A percentile compares a stretch with the other conserved stretches of the same genome.
These are phyloP conservation scores for Protobothrops flavoviridis DNA, from an alignment of 2,113 vertebrate genomes.

Conservation along the genomic window DNA sequence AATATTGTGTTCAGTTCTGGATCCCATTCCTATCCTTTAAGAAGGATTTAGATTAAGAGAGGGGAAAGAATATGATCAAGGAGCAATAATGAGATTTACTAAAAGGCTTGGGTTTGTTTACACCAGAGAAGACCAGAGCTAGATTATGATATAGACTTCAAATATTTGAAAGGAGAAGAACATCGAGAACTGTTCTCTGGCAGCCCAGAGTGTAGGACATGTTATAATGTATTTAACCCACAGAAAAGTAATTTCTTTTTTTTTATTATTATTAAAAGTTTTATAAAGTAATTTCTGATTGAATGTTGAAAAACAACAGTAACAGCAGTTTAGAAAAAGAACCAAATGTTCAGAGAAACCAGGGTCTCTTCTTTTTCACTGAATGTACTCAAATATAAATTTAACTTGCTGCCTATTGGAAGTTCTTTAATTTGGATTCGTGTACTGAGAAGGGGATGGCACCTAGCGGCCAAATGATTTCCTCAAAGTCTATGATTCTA, in stretches of 20 bases:
- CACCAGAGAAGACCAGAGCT: neutral
- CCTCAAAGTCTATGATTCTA: neutral
- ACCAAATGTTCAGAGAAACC: neutral
- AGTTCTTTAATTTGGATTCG: neutral
- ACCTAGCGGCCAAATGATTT: neutral
- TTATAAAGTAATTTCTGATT: neutral
- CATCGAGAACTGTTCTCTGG: neutral
- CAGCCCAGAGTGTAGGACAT: neutral
- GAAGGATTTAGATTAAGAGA: neutral
- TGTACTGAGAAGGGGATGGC: neutral
- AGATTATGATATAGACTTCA: neutral
- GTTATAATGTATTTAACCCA: neutral
- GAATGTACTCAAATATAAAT: neutral
- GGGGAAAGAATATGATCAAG: neutral
- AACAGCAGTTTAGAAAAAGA: neutral
- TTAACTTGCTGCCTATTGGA: neutral
- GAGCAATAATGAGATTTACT: neutral
- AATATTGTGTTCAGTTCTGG: neutral
- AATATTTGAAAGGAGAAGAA: neutral
- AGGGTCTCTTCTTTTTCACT: neutral
- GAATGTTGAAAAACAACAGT: neutral
- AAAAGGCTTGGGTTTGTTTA: neutral
- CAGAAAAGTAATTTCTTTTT: neutral
- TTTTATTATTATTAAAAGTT: too few species aligned
- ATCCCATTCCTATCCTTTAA: neutral